Evolutionary conservation across 2,797 vertebrate genomes (phyloP).

Genomic region (Oophaga sylvatica): DNA sequence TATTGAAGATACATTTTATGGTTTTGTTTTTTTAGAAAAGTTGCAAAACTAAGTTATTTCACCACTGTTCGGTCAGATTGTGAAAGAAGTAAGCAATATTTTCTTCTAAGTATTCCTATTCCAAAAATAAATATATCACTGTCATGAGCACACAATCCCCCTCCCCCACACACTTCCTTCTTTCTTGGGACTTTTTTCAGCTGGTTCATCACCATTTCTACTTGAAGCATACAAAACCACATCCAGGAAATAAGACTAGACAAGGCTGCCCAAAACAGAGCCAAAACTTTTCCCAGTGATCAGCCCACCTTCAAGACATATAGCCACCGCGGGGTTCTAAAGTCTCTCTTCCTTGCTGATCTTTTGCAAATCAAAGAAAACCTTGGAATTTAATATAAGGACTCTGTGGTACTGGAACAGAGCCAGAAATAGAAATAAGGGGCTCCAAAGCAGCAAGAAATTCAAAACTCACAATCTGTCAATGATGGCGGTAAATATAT

Average conservation of each 20-base stretch:
- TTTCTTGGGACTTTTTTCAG: constrained; percentile 35
- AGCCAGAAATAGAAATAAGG: background rate
- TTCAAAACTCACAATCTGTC: background rate
- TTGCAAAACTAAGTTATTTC: background rate
- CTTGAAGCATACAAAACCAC: constrained; percentile 54
- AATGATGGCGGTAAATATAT: background rate
- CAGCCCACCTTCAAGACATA: background rate
- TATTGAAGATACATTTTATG: background rate
- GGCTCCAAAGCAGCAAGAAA: background rate
- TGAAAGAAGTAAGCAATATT: background rate
- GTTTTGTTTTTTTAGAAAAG: background rate
- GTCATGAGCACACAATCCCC: constrained; percentile 16
- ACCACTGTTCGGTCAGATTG: background rate
- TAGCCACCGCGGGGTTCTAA: constrained; percentile 1
- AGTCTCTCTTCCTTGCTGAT: constrained; percentile 17
- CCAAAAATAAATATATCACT: constrained; percentile 42
- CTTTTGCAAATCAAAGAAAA: constrained; percentile 27
- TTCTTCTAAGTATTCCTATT: constrained; percentile 20
- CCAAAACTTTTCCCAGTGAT: constrained; percentile 1
- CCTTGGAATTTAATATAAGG: constrained; percentile 31
- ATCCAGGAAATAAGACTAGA: constrained; percentile 54
- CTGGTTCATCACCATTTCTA: constrained; percentile 49
- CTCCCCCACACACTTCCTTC: constrained; percentile 31
- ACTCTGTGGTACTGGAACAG: constrained; percentile 6
- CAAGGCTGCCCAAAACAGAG: constrained; percentile 40